Evolutionary conservation across 1,140 invertebrate genomes (phyloP).

Genomic region (Colletes latitarsis): DNA sequence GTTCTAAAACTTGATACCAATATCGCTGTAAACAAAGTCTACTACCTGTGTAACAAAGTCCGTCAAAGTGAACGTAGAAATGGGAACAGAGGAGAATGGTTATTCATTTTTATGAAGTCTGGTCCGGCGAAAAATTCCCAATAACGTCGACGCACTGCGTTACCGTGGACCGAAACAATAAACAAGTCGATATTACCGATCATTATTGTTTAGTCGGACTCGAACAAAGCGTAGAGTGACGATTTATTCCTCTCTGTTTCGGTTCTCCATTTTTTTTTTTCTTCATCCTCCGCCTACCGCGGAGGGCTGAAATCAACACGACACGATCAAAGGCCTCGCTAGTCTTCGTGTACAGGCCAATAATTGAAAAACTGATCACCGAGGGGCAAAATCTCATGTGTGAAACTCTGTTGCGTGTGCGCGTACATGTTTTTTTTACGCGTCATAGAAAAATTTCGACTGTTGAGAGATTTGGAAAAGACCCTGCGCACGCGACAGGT

Average conservation of each 20-base stretch:
- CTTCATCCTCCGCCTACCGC: background rate
- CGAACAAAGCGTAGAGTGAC: constrained; percentile 31
- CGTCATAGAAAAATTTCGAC: no score
- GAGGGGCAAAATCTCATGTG: constrained; percentile 44
- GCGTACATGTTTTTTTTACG: no score
- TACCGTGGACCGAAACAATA: constrained; percentile 38
- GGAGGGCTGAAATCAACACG: constrained; percentile 38
- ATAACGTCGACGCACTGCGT: constrained; percentile 11
- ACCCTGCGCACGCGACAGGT: no score
- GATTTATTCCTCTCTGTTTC: constrained; percentile 40
- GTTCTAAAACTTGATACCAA: constrained; percentile 20
- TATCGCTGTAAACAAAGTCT: constrained; percentile 19
- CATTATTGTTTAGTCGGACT: constrained; percentile 56
- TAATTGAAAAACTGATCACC: constrained; percentile 58
- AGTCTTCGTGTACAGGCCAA: constrained; percentile 34
- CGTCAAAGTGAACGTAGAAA: background rate
- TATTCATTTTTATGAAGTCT: constrained; percentile 52
- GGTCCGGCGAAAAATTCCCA: constrained; percentile 36
- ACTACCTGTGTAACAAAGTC: constrained; percentile 14
- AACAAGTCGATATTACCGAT: constrained; percentile 54
- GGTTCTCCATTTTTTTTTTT: background rate
- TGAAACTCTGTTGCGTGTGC: constrained; percentile 41
- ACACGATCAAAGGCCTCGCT: constrained; percentile 47
- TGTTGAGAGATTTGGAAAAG: no score
- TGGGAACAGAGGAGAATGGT: constrained; percentile 19